Percentiles rank a stretch among this genome's conserved stretches.
Conservation (phyloP, 2,113 vertebrate species). For the Thunnus thynnus region DNA sequence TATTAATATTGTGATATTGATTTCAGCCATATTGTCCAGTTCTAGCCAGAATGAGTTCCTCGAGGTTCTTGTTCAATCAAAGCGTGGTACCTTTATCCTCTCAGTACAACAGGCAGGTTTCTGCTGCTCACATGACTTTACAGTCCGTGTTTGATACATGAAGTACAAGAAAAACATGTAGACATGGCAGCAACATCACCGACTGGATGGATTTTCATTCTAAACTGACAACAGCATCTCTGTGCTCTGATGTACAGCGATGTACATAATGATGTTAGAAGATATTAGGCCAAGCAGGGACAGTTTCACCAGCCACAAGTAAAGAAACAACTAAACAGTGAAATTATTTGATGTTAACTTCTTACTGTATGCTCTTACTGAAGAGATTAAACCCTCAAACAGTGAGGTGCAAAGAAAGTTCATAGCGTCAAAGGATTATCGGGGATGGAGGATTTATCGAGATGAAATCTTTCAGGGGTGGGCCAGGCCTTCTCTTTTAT, state of each 20-base stretch:
- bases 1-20: not conserved
- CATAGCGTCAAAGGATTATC: conserved; percentile 70
- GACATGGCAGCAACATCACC: not conserved
- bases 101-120: not conserved
- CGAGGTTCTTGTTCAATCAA: not conserved
- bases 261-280: conserved; percentile 1
- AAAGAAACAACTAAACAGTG: not conserved
- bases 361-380: conserved; percentile 12
- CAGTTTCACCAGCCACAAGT: not conserved
- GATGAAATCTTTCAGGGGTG: conserved; percentile 70
- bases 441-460: conserved; percentile 67
- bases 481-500: conserved; percentile 61
- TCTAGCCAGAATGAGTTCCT: not conserved
- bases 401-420: conserved; percentile 75
- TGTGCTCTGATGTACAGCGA: not conserved
- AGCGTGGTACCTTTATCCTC: not conserved
- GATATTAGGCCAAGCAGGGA: not conserved
- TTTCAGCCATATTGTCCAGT: too few species aligned
- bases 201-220: not conserved
- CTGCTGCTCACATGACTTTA: not conserved
- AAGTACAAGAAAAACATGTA: too few species aligned
- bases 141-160: not conserved
- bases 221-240: conserved; percentile 1
- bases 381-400: conserved; percentile 57
- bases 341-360: conserved; percentile 21